phyloP scores from a whole-genome alignment of 2,113 vertebrate genomes.

The Ranitomeya variabilis region DNA sequence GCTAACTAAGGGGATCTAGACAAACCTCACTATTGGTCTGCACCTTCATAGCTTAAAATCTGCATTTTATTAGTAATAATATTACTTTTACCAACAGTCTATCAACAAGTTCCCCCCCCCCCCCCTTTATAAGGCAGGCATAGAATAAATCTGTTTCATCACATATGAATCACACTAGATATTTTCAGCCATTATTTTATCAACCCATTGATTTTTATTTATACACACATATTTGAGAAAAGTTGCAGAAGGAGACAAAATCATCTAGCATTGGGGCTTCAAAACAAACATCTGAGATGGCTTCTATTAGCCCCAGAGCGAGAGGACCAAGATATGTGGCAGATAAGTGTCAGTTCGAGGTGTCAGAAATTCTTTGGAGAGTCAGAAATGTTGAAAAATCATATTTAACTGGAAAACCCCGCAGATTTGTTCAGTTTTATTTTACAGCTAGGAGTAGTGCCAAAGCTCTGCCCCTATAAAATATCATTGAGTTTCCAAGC shows the following conservation, averaged over 20 bases:
- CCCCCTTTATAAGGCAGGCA: not conserved
- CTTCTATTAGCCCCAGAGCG: conserved; percentile 31
- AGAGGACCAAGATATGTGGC: conserved; percentile 35
- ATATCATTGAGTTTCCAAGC: not conserved
- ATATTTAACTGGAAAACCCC: not conserved
- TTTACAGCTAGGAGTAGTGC: not conserved
- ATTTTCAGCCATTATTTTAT: not conserved
- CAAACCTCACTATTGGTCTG: not conserved
- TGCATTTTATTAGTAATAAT: not conserved
- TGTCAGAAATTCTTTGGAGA: conserved; percentile 42
- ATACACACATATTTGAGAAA: conserved; percentile 7
- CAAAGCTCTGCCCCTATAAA: not conserved
- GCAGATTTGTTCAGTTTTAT: not conserved
- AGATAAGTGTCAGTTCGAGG: conserved; percentile 24
- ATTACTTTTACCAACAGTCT: not conserved
- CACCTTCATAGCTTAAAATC: not conserved
- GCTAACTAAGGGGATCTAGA: not conserved
- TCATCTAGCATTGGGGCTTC: conserved; percentile 45
- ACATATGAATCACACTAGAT: not conserved
- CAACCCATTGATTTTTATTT: not conserved
- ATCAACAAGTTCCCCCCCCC: no score
- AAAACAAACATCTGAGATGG: conserved; percentile 33
- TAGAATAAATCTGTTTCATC: not conserved
- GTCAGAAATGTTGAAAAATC: not conserved
- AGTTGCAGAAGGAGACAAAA: conserved; percentile 34